A percentile compares a stretch with the other conserved stretches of the same genome.
Conservation (phyloP, 2,888 invertebrate species). For the Dryobotodes eremita region DNA sequence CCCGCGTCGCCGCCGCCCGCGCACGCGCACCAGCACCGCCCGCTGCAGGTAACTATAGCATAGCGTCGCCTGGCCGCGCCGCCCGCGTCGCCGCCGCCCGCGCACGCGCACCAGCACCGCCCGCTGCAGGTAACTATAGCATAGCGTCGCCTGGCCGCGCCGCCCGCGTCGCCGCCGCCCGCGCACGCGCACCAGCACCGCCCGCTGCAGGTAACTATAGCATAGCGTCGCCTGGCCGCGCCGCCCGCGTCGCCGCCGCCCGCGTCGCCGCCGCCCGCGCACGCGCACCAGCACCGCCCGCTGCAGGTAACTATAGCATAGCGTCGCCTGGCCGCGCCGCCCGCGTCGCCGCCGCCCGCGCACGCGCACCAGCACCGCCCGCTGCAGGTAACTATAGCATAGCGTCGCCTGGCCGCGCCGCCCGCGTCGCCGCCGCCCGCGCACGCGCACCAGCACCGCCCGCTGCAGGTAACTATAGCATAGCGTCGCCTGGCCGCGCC, state of each 20-base stretch:
- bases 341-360: conserved; percentile 64
- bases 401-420: too few relatives aligned
- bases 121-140: conserved; percentile 53
- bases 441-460: conserved; percentile 80
- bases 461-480: too few relatives aligned
- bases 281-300: conserved; percentile 82
- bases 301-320: too few relatives aligned
- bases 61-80: too few relatives aligned
- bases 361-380: conserved; percentile 60
- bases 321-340: conserved; percentile 79
- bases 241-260: conserved; percentile 47
- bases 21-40: conserved; percentile 59
- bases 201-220: too few relatives aligned
- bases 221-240: too few relatives aligned
- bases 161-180: conserved; percentile 84
- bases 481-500: too few relatives aligned
- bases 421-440: conserved; percentile 60
- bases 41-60: conserved; percentile 51
- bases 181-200: conserved; percentile 50
- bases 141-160: conserved; percentile 95
- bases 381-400: conserved; percentile 48
- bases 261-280: conserved; percentile 61
- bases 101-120: conserved; percentile 59
- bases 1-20: conserved; percentile 66
- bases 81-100: conserved; percentile 57